These are phyloP conservation scores for Pandemis heparana DNA, from an alignment of 2,888 invertebrate species.

Conservation along the genomic window DNA sequence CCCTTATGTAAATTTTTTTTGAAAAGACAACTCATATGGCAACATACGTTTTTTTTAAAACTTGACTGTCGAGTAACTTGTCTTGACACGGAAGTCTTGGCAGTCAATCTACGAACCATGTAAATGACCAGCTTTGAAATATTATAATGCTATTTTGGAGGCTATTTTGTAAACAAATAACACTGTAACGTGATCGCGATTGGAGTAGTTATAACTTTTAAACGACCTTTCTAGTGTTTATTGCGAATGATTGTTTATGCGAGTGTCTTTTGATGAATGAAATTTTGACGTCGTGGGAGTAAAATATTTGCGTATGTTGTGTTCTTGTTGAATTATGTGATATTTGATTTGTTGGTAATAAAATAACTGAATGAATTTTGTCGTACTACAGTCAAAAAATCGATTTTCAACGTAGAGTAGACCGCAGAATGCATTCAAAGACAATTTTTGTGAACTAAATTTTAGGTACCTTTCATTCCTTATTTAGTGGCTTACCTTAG, in stretches of 20 bases:
- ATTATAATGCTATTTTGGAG: neutral
- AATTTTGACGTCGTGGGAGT: neutral
- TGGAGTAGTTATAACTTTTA: neutral
- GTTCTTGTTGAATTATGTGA: constrained; percentile 62
- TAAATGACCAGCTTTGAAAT: neutral
- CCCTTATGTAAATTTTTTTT: too few relatives aligned
- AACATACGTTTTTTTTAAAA: too few relatives aligned
- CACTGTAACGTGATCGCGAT: neutral
- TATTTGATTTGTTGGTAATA: constrained; percentile 59
- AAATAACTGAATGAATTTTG: neutral
- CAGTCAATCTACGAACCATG: too few relatives aligned
- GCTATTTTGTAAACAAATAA: neutral
- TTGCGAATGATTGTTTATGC: too few relatives aligned
- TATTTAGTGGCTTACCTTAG: neutral
- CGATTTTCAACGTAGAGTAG: too few relatives aligned
- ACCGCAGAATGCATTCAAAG: neutral
- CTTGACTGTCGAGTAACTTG: too few relatives aligned
- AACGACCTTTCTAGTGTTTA: neutral
- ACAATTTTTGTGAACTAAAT: neutral
- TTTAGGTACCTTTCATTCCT: neutral
- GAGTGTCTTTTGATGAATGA: neutral
- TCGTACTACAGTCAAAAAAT: neutral
- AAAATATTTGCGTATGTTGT: constrained; percentile 48
- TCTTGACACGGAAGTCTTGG: too few relatives aligned
- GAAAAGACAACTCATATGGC: too few relatives aligned